Evolutionary conservation across 2,797 vertebrate species (phyloP).

Genomic region (Falco naumanni): DNA sequence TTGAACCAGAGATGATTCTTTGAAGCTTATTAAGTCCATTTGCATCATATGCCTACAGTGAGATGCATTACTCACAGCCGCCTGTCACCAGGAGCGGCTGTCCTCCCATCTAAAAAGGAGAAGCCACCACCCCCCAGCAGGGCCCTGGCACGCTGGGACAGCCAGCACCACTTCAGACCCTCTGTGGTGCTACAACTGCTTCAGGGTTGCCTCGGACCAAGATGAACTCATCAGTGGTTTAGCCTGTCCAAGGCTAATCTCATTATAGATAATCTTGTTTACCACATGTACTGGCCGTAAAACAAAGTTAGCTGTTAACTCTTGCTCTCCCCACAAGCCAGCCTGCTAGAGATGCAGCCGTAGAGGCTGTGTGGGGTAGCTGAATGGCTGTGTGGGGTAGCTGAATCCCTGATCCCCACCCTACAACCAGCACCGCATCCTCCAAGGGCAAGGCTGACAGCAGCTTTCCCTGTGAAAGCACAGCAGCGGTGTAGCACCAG

Average conservation of each 20-base stretch:
- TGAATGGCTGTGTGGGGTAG: background rate
- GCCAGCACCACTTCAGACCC: background rate
- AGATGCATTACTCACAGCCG: background rate
- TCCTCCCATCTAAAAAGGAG: background rate
- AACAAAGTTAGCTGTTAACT: slow-evolving; percentile 23
- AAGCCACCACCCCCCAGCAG: background rate
- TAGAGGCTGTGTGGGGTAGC: background rate
- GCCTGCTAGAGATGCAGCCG: background rate
- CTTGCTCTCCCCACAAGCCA: background rate
- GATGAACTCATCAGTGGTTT: slow-evolving; percentile 56
- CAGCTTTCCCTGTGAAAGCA: background rate
- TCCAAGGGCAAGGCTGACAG: background rate
- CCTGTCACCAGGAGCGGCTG: background rate
- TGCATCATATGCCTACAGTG: background rate
- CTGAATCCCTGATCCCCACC: background rate
- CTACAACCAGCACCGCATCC: background rate
- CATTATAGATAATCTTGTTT: slow-evolving; percentile 68
- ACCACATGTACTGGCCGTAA: background rate
- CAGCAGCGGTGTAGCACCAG: background rate
- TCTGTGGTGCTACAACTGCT: background rate
- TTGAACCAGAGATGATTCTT: background rate
- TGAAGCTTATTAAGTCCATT: background rate
- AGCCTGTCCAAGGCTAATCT: slow-evolving; percentile 55
- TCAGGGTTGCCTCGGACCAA: slow-evolving; percentile 40
- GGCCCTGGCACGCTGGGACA: accelerated